Conservation (phyloP, 2,113 vertebrate species). For the Petromus typicus region DNA sequence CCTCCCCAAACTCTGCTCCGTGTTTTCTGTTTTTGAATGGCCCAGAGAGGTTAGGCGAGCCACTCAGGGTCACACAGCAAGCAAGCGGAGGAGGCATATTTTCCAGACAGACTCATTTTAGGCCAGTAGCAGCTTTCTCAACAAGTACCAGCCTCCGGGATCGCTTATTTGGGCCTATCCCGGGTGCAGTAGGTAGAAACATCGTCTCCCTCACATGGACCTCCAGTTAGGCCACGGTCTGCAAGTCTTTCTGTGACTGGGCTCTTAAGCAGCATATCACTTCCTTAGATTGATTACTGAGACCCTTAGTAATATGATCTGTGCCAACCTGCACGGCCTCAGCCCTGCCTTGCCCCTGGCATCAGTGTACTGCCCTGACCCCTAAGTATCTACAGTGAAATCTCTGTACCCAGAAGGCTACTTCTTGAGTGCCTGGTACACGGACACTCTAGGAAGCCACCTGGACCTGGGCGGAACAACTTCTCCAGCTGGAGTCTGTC, state of each 20-base stretch:
- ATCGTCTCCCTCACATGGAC: background rate
- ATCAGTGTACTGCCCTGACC: background rate
- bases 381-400: background rate
- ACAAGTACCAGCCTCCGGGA: background rate
- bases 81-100: background rate
- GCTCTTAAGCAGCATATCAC: background rate
- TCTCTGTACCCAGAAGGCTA: background rate
- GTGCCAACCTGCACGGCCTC: background rate
- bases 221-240: background rate
- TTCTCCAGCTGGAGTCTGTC: background rate
- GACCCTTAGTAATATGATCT: background rate
- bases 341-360: background rate
- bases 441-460: background rate
- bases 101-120: background rate
- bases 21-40: background rate
- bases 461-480: background rate
- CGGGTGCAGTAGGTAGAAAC: background rate
- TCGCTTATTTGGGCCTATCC: background rate
- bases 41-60: conserved; percentile 32
- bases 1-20: background rate
- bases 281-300: background rate
- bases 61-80: background rate
- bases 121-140: background rate
- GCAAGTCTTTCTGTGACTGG: background rate
- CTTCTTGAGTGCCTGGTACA: background rate